Evolutionary conservation across 2,888 invertebrate species (phyloP).

Genomic region (Ischnus inquisitorius): DNA sequence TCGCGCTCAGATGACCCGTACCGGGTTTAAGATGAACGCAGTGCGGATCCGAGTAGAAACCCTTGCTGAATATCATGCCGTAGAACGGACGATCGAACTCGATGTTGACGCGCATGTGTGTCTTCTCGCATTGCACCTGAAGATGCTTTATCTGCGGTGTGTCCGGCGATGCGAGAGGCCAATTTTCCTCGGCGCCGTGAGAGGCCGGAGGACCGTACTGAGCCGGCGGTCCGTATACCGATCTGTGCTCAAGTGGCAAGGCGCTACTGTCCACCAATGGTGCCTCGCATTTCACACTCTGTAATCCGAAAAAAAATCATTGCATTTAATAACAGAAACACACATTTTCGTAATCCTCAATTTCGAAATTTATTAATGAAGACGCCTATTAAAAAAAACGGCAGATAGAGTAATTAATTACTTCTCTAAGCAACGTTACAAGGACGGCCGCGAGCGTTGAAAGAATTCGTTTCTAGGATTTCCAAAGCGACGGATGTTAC

Average conservation of each 20-base stretch:
- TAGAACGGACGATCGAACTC: slow-evolving; percentile 98
- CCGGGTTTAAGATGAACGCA: slow-evolving; percentile 97
- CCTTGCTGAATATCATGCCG: slow-evolving; percentile 98
- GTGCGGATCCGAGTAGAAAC: slow-evolving; percentile 95
- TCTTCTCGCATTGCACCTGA: slow-evolving; percentile 98
- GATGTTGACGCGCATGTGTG: slow-evolving; percentile 97
- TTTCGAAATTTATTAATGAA: slow-evolving; percentile 38
- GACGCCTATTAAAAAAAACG: background rate
- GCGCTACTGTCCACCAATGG: slow-evolving; percentile 93
- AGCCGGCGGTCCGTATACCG: slow-evolving; percentile 88
- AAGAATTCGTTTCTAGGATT: slow-evolving; percentile 28
- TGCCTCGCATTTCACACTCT: slow-evolving; percentile 93
- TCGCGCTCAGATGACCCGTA: slow-evolving; percentile 95
- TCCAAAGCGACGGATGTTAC: slow-evolving; percentile 48
- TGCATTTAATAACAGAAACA: background rate
- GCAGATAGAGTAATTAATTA: slow-evolving; percentile 31
- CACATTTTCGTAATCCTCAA: background rate
- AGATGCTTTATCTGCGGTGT: slow-evolving; percentile 97
- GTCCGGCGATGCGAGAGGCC: slow-evolving; percentile 95
- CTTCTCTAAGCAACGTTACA: slow-evolving; percentile 17
- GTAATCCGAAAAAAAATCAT: slow-evolving; percentile 81
- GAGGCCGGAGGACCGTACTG: slow-evolving; percentile 86
- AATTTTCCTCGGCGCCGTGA: slow-evolving; percentile 91
- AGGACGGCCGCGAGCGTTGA: slow-evolving; percentile 22
- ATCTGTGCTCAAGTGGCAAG: slow-evolving; percentile 92